Evolutionary conservation across 1,140 invertebrate species (phyloP).

Genomic region (Drosophila mayri): DNA sequence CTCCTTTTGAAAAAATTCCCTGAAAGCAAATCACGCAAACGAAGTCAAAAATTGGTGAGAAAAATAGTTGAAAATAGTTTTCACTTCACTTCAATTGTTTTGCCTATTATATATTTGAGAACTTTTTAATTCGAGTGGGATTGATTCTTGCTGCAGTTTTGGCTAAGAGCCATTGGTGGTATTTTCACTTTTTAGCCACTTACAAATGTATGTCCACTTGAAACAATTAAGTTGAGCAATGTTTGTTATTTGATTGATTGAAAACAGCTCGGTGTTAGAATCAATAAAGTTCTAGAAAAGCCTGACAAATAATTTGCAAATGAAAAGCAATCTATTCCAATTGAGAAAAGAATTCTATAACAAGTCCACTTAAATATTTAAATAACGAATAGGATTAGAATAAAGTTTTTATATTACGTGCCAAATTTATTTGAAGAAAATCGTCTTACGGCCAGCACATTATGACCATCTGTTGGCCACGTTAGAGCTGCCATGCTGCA

Average conservation of each 20-base stretch:
- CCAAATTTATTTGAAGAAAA: background rate
- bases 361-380: too few species aligned
- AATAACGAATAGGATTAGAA: background rate
- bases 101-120: constrained; percentile 5
- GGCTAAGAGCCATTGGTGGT: background rate
- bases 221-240: constrained; percentile 10
- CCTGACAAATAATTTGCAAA: constrained; percentile 6
- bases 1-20: background rate
- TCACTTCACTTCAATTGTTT: constrained; percentile 3
- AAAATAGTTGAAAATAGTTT: constrained; percentile 2
- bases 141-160: background rate
- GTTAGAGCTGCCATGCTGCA: constrained; percentile 8
- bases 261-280: background rate
- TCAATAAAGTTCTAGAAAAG: background rate
- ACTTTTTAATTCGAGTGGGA: constrained; percentile 9
- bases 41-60: background rate
- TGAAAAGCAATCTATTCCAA: constrained; percentile 1
- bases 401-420: background rate
- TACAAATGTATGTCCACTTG: constrained; percentile 2
- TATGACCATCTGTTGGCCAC: constrained; percentile 13
- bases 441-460: background rate
- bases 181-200: background rate
- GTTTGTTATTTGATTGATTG: constrained; percentile 13
- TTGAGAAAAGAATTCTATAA: background rate
- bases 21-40: background rate